Evolutionary conservation across 1,140 invertebrate species (phyloP).

Genomic region (Leptinotarsa undecemlineata): DNA sequence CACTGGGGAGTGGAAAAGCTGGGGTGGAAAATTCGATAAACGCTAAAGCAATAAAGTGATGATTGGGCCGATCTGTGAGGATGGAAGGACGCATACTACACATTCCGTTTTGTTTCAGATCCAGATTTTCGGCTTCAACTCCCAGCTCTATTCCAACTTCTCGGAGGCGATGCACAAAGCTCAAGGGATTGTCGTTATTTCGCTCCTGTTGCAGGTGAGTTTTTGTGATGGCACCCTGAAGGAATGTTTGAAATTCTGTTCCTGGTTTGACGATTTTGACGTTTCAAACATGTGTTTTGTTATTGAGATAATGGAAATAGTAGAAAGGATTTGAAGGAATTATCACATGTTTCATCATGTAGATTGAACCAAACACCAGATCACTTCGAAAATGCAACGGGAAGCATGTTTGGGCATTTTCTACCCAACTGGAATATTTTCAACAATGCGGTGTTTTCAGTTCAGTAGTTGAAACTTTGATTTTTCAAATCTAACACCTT

Average conservation of each 20-base stretch:
- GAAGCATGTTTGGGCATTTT: no score
- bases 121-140: slow-evolving; percentile 93
- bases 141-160: slow-evolving; percentile 89
- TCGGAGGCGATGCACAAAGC: slow-evolving; percentile 85
- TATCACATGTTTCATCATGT: no score
- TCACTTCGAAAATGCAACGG: no score
- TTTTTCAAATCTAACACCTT: no score
- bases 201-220: slow-evolving; percentile 82
- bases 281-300: no score
- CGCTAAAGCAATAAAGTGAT: slow-evolving; percentile 48
- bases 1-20: not conserved
- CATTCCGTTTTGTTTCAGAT: slow-evolving; percentile 69
- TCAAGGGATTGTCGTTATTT: slow-evolving; percentile 87
- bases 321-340: no score
- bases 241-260: not conserved
- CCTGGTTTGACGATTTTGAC: no score
- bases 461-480: no score
- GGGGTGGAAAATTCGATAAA: slow-evolving; percentile 44
- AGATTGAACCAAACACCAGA: no score
- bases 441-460: no score
- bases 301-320: no score
- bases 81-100: slow-evolving; percentile 42
- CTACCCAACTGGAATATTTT: no score
- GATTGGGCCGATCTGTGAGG: slow-evolving; percentile 43
- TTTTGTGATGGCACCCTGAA: slow-evolving; percentile 3